Evolutionary conservation across 2,113 vertebrate genomes (phyloP).

Genomic region (Candoia aspera): DNA sequence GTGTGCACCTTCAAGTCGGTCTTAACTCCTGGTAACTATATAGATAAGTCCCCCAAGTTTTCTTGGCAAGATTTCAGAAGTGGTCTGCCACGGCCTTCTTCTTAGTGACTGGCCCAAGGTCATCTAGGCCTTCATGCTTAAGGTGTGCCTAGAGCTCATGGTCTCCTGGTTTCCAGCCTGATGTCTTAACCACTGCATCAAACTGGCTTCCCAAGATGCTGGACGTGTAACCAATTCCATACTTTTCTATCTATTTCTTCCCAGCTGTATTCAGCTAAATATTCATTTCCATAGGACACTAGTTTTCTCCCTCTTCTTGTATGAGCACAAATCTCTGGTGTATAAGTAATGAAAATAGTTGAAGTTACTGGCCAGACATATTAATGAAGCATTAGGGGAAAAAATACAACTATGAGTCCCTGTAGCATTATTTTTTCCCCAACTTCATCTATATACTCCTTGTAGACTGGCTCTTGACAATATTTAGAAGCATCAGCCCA

Average conservation of each 20-base stretch:
- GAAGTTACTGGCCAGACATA: neutral
- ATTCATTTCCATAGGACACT: neutral
- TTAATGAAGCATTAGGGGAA: neutral
- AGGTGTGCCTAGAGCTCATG: neutral
- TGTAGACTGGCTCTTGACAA: neutral
- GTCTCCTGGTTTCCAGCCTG: too few species aligned
- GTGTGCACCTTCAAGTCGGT: neutral
- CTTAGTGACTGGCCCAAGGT: too few species aligned
- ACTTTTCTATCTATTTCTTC: neutral
- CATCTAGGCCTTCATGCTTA: neutral
- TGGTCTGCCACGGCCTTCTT: too few species aligned
- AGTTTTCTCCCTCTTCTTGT: neutral
- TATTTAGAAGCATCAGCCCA: neutral
- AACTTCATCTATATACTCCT: neutral
- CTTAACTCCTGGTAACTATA: neutral
- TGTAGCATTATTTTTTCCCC: conserved; percentile 10
- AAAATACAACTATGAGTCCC: neutral
- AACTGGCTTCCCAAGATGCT: neutral
- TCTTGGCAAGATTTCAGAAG: neutral
- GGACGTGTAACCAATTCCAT: neutral
- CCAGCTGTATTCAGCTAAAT: neutral
- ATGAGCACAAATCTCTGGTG: neutral
- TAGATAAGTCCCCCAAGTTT: neutral
- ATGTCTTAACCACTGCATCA: too few species aligned
- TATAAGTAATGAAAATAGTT: neutral